Conservation (phyloP, 2,113 vertebrate species). For the Aramus guarauna region DNA sequence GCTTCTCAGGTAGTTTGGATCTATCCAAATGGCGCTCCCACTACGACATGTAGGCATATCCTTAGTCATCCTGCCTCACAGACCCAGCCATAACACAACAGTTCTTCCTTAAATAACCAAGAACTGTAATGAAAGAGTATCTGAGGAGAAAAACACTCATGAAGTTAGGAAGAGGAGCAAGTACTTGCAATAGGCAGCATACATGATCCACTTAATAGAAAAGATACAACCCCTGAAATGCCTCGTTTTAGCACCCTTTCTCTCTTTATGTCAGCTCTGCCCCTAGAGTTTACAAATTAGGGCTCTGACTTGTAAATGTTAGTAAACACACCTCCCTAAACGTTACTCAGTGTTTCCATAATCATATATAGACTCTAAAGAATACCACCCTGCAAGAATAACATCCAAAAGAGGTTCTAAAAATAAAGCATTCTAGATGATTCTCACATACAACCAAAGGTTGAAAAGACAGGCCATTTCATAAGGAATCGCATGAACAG, state of each 20-base stretch:
- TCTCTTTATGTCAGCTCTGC: background rate
- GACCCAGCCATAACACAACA: background rate
- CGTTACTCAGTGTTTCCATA: background rate
- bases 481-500: background rate
- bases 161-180: background rate
- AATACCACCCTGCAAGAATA: background rate
- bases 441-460: background rate
- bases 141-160: background rate
- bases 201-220: background rate
- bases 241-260: background rate
- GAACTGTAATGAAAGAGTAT: background rate
- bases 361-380: background rate
- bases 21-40: background rate
- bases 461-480: background rate
- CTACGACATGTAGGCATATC: rapidly evolving
- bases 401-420: background rate
- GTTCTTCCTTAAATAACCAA: background rate
- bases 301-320: background rate
- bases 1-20: background rate
- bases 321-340: slow-evolving; percentile 2
- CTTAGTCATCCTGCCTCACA: background rate
- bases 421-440: background rate
- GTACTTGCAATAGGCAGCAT: background rate
- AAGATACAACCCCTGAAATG: background rate
- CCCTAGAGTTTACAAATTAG: background rate